Evolutionary conservation across 2,797 vertebrate genomes (phyloP).

Genomic region (Schizothorax lantsangensis): DNA sequence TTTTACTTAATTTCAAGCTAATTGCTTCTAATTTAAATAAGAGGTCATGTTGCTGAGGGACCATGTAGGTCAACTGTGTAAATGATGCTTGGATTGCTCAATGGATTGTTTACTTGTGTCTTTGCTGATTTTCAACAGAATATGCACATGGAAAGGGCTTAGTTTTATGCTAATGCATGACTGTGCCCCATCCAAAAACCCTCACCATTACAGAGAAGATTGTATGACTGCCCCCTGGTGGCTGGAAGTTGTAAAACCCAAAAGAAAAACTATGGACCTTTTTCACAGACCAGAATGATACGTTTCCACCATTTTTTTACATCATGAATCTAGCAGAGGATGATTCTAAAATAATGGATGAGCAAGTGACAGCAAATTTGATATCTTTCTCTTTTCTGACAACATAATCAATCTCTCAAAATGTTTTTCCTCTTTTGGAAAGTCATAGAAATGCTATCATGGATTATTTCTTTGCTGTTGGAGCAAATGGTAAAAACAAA

Average conservation of each 20-base stretch:
- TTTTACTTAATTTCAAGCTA: conserved; percentile 39
- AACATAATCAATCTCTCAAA: background rate
- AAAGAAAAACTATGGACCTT: background rate
- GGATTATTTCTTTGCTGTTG: background rate
- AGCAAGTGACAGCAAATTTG: background rate
- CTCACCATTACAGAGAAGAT: conserved; percentile 31
- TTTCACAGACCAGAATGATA: background rate
- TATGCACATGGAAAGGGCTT: conserved; percentile 38
- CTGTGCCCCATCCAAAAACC: conserved; percentile 28
- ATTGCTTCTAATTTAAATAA: background rate
- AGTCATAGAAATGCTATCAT: background rate
- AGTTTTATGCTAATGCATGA: conserved; percentile 24
- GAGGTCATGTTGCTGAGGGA: conserved; percentile 33
- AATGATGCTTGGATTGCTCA: conserved; percentile 31
- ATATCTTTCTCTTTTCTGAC: background rate
- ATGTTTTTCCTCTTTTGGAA: background rate
- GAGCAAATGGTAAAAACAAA: background rate
- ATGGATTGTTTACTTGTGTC: conserved; percentile 28
- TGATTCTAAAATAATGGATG: background rate
- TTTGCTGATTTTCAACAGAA: conserved; percentile 20
- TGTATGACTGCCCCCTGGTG: conserved; percentile 22
- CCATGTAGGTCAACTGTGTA: conserved; percentile 26
- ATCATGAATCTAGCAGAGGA: background rate
- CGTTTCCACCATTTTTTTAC: background rate
- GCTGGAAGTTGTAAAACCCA: background rate